Percentiles rank a stretch among this genome's conserved stretches.
Evolutionary conservation across 2,797 vertebrate species (phyloP).

Genomic region (Threskiornis aethiopicus): DNA sequence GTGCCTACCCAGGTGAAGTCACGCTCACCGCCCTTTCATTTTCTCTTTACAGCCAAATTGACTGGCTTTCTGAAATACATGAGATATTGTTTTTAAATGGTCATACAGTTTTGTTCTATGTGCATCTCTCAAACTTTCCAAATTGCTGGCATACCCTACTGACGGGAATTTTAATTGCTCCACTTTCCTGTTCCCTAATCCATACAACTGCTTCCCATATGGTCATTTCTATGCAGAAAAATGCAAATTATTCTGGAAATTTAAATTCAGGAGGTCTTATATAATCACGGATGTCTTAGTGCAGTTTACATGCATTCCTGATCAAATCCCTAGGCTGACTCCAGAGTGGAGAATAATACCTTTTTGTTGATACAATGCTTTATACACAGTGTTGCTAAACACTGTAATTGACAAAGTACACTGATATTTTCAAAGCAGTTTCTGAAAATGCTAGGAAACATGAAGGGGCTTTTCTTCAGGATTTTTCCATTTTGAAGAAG

Average conservation of each 20-base stretch:
- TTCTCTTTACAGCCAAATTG: background rate
- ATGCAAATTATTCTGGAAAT: background rate
- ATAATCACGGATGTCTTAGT: background rate
- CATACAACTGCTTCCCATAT: background rate
- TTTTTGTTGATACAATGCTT: background rate
- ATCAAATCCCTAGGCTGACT: background rate
- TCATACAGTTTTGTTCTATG: background rate
- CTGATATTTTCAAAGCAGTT: background rate
- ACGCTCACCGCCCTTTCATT: rapidly evolving
- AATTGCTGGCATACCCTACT: background rate
- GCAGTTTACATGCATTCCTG: background rate
- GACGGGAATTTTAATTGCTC: background rate
- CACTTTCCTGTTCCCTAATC: background rate
- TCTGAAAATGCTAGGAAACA: background rate
- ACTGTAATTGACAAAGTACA: background rate
- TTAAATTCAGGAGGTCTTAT: background rate
- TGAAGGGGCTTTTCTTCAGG: background rate
- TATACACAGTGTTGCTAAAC: background rate
- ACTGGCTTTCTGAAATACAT: background rate
- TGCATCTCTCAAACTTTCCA: background rate
- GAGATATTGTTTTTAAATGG: background rate
- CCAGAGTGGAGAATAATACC: background rate
- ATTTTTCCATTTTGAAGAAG: background rate
- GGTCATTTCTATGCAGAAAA: background rate
- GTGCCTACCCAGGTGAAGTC: background rate